Evolutionary conservation across 2,797 vertebrate genomes (phyloP).

Genomic region (Moxostoma hubbsi): DNA sequence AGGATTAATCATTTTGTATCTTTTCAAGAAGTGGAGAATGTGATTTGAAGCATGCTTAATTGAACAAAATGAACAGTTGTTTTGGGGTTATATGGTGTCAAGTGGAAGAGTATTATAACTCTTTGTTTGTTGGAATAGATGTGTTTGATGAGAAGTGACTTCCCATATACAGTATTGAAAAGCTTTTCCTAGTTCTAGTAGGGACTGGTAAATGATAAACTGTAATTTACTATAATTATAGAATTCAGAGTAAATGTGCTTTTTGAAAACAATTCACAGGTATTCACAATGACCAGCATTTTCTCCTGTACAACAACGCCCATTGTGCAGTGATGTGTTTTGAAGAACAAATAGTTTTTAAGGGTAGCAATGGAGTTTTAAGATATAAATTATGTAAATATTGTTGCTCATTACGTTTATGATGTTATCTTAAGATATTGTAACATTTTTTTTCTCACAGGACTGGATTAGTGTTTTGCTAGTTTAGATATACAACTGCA

Average conservation of each 20-base stretch:
- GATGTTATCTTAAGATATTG: neutral
- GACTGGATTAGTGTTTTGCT: neutral
- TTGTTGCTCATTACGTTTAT: slow-evolving; percentile 12
- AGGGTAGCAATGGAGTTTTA: slow-evolving; percentile 46
- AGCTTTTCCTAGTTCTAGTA: neutral
- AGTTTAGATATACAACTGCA: slow-evolving; percentile 41
- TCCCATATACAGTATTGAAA: slow-evolving; percentile 39
- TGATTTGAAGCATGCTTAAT: neutral
- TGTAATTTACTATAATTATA: neutral
- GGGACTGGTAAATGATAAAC: neutral
- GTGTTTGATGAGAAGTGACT: neutral
- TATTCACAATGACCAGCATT: neutral
- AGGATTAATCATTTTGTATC: neutral
- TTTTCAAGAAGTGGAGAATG: slow-evolving; percentile 10
- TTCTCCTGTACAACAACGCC: neutral
- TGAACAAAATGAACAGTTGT: neutral
- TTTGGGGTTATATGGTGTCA: neutral
- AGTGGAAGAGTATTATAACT: slow-evolving; percentile 2
- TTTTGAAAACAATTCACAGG: neutral
- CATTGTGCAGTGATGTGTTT: slow-evolving; percentile 24
- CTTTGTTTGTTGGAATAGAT: neutral
- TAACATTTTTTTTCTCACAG: neutral
- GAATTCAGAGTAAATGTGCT: neutral
- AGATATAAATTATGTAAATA: slow-evolving; percentile 4
- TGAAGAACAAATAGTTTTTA: neutral